A percentile compares a stretch with the other conserved stretches of the same genome.
These are phyloP conservation scores for Labrus mixtus DNA, from an alignment of 2,113 vertebrate genomes.

Conservation along the genomic window DNA sequence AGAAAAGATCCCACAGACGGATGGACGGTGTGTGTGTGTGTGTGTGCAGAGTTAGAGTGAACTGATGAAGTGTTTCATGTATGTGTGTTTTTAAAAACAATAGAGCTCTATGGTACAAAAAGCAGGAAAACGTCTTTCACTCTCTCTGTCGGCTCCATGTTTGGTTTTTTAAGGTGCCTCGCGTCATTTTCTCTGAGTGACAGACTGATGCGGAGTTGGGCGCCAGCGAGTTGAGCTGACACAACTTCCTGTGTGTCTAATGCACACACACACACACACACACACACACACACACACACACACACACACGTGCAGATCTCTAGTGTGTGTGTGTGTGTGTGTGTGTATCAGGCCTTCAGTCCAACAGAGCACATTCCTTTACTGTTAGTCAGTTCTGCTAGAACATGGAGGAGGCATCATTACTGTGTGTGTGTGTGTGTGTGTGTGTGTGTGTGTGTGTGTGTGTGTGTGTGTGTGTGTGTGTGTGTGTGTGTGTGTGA, in stretches of 20 bases:
- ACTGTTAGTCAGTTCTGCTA: constrained; percentile 54
- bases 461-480: constrained; percentile 22
- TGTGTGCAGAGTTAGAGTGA: too few species aligned
- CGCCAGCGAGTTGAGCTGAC: constrained; percentile 42
- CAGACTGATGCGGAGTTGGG: constrained; percentile 7
- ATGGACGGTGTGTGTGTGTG: neutral
- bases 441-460: constrained; percentile 20
- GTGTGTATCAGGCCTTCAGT: constrained; percentile 19
- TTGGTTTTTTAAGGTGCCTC: constrained; percentile 5
- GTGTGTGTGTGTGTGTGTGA: constrained; percentile 26
- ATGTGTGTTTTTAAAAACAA: neutral
- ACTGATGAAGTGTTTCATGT: too few species aligned
- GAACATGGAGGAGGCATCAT: constrained; percentile 17
- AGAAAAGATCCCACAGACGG: neutral
- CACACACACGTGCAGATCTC: neutral
- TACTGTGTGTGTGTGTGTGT: neutral
- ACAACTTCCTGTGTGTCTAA: constrained; percentile 3
- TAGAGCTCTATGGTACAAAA: too few species aligned
- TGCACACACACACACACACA: neutral
- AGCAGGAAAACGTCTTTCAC: too few species aligned
- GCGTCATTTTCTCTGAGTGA: constrained; percentile 28
- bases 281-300: neutral
- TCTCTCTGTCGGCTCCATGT: neutral
- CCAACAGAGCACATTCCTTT: constrained; percentile 58
- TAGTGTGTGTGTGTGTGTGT: constrained; percentile 14